Percentiles rank a stretch among this genome's conserved stretches.
phyloP scores from a whole-genome alignment of 2,113 vertebrate genomes.

The Neodon shergylaensis region DNA sequence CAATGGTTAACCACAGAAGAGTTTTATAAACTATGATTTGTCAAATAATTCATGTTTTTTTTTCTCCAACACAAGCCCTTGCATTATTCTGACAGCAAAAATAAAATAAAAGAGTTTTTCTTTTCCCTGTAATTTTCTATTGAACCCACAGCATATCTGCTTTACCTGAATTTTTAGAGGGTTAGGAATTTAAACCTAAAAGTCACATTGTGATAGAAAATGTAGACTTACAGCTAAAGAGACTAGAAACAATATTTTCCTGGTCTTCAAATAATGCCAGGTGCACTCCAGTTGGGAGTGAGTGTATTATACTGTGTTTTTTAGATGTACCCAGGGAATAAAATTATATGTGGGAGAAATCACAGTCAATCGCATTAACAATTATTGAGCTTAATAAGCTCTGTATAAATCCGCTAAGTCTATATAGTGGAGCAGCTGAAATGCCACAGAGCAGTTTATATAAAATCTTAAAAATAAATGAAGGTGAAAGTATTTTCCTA shows the following conservation, averaged over 20 bases:
- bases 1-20: slow-evolving; percentile 63
- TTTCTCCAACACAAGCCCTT: slow-evolving; percentile 51
- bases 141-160: slow-evolving; percentile 17
- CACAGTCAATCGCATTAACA: slow-evolving; percentile 26
- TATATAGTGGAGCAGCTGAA: neutral
- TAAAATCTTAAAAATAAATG: neutral
- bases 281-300: neutral
- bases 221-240: neutral
- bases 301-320: neutral
- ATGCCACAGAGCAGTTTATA: neutral
- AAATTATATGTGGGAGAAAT: slow-evolving; percentile 21
- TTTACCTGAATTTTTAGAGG: slow-evolving; percentile 56
- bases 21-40: slow-evolving; percentile 77
- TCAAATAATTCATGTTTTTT: slow-evolving; percentile 71
- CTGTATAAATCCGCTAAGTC: slow-evolving; percentile 50
- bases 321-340: neutral
- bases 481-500: neutral
- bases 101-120: neutral
- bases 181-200: slow-evolving; percentile 47
- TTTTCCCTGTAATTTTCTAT: slow-evolving; percentile 66
- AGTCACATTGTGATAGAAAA: slow-evolving; percentile 49
- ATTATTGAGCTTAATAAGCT: neutral
- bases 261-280: neutral
- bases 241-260: neutral
- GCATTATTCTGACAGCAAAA: slow-evolving; percentile 64